A percentile compares a stretch with the other conserved stretches of the same genome.
Conservation (phyloP, 2,797 vertebrate species). For the Coranthus polyacanthus region DNA sequence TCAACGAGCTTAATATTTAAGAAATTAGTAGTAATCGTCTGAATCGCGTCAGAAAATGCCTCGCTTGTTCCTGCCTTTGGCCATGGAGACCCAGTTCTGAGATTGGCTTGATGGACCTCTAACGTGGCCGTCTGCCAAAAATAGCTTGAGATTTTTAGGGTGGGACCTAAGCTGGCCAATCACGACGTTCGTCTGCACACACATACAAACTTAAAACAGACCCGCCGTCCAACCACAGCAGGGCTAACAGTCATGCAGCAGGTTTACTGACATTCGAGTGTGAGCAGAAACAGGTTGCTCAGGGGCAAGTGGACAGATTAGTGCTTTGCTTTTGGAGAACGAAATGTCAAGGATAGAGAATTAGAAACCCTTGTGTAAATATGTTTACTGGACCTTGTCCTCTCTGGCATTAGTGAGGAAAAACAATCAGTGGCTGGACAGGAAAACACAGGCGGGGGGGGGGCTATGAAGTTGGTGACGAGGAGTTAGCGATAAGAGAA, state of each 20-base stretch:
- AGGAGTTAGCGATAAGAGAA: conserved; percentile 33
- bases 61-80: conserved; percentile 14
- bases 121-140: conserved; percentile 17
- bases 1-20: neutral
- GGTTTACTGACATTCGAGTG: conserved; percentile 26
- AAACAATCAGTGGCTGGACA: conserved; percentile 13
- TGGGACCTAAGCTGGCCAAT: conserved; percentile 18
- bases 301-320: conserved; percentile 26
- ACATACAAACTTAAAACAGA: conserved; percentile 10
- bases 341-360: conserved; percentile 15
- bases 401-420: conserved; percentile 36
- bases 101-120: conserved; percentile 14
- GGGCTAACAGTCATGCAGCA: conserved; percentile 10
- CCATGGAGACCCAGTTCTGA: neutral
- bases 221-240: conserved; percentile 10
- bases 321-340: conserved; percentile 23
- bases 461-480: conserved; percentile 13
- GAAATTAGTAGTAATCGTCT: neutral
- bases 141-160: conserved; percentile 5
- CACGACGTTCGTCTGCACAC: conserved; percentile 16
- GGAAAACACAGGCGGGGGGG: conserved; percentile 21
- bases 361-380: conserved; percentile 39
- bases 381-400: conserved; percentile 55
- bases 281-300: conserved; percentile 28
- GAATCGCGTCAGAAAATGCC: conserved; percentile 2